Evolutionary conservation across 2,888 invertebrate genomes (phyloP).

Genomic region (Xanthia togata): DNA sequence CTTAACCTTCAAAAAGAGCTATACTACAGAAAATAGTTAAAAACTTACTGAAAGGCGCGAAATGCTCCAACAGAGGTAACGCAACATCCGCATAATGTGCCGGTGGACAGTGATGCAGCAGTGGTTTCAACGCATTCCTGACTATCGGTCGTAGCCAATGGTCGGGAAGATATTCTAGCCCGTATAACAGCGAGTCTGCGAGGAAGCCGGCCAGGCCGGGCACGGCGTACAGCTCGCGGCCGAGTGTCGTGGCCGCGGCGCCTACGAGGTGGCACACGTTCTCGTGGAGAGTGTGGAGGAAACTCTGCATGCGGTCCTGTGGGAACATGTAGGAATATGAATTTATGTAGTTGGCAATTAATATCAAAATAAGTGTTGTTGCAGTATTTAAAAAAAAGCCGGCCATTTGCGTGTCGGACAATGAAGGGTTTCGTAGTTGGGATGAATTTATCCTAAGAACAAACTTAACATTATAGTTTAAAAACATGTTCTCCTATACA

Average conservation of each 20-base stretch:
- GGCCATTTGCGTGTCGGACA: too few relatives aligned
- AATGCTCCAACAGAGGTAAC: constrained; percentile 94
- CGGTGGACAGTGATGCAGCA: constrained; percentile 96
- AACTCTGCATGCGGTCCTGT: constrained; percentile 95
- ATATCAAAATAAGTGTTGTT: background rate
- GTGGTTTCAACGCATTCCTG: constrained; percentile 95
- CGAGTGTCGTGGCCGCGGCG: constrained; percentile 94
- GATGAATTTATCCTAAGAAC: too few relatives aligned
- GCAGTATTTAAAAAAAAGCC: too few relatives aligned
- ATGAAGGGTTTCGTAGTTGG: too few relatives aligned
- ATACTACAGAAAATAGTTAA: background rate
- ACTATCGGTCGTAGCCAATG: constrained; percentile 95
- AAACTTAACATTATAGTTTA: too few relatives aligned
- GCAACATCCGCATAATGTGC: constrained; percentile 94
- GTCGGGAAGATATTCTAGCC: constrained; percentile 94
- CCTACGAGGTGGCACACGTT: constrained; percentile 90
- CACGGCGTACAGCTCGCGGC: constrained; percentile 95
- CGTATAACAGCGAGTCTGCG: constrained; percentile 93
- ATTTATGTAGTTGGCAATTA: background rate
- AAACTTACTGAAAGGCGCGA: constrained; percentile 94
- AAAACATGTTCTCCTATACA: too few relatives aligned
- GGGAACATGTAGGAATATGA: background rate
- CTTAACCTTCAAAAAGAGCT: background rate
- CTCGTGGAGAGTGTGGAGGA: constrained; percentile 94
- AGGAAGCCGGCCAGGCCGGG: constrained; percentile 94